Percentiles rank a stretch among this genome's conserved stretches.
Evolutionary conservation across 2,888 invertebrate genomes (phyloP).

Genomic region (Melikaiella ostensackeni): DNA sequence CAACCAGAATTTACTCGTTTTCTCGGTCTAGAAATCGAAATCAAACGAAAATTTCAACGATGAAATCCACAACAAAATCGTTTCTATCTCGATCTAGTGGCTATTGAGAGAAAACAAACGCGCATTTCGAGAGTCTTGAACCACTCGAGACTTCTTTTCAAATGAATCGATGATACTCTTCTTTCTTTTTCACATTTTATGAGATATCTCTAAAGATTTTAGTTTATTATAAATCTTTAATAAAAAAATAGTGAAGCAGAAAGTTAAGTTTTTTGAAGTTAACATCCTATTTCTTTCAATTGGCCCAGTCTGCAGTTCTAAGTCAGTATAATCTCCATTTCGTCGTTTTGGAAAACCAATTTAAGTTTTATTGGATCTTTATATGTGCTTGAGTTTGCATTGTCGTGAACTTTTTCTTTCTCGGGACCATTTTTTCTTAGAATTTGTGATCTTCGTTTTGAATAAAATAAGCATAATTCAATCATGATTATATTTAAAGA

Average conservation of each 20-base stretch:
- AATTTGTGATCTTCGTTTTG: no score
- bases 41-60: conserved; percentile 9
- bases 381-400: conserved; percentile 23
- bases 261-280: no score
- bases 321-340: not conserved
- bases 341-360: conserved; percentile 13
- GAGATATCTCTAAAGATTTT: not conserved
- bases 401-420: not conserved
- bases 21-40: not conserved
- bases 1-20: not conserved
- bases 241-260: not conserved
- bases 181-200: not conserved
- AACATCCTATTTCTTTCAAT: conserved; percentile 25
- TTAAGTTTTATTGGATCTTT: conserved; percentile 26
- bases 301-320: conserved; percentile 14
- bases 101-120: conserved; percentile 47
- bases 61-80: conserved; percentile 44
- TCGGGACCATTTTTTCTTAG: no score
- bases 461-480: no score
- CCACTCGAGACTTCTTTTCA: not conserved
- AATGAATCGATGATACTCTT: not conserved
- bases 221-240: no score
- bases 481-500: no score
- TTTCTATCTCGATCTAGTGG: conserved; percentile 40
- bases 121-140: conserved; percentile 2